Evolutionary conservation across 2,113 vertebrate genomes (phyloP), one percentile per base, ranked within the genome.

Genomic region (Globicephala melas): DNA sequence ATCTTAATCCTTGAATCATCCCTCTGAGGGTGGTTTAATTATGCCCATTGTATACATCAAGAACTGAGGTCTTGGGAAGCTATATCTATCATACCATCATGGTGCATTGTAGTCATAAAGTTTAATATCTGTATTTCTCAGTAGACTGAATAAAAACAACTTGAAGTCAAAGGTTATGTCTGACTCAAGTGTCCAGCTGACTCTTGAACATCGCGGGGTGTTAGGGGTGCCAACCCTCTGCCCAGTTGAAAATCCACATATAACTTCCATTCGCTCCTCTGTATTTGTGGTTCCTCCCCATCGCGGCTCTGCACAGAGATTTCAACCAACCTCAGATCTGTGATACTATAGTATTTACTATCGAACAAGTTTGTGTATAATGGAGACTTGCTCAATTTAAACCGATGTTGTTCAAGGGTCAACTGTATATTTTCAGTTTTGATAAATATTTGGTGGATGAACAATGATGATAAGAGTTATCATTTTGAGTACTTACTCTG

Each of bases 51-150:
- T 79, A 36, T 68, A 26, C 25, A 26, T 95, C 33, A 89, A 58
- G 88, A 92, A 38, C 86, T 13, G 28, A 88, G 67, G 47, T 50
- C 47, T 18, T 73, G 18, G 74, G 81, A 76, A 12, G 15, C 18
- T 44, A 0, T 70, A 31, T 63, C 50, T 87, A 1, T 79, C 70
- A 38, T 81, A 47, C 65, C 14, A 36, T 4, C 0, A 11, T 53
- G 58, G 50, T 50, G 33, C 12, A 38, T 21, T 89, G 5, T 58
- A 36, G 36, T 55, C 12, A 94, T 81, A 76, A 6, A 50, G 81
- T 67, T 96, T 81, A 87, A 60, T 87, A 62, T 71, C 65, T 71
- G 0, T 94, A 62, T 88, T 91, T 89, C 86, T 96, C 12, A 28
- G 44, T 60, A 88, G 60, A 84, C 15, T 38, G 55, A 70, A 58